Evolutionary conservation across 2,113 vertebrate species (phyloP), one percentile per base, ranked within the genome.

Genomic region (Gymnorhina tibicen): DNA sequence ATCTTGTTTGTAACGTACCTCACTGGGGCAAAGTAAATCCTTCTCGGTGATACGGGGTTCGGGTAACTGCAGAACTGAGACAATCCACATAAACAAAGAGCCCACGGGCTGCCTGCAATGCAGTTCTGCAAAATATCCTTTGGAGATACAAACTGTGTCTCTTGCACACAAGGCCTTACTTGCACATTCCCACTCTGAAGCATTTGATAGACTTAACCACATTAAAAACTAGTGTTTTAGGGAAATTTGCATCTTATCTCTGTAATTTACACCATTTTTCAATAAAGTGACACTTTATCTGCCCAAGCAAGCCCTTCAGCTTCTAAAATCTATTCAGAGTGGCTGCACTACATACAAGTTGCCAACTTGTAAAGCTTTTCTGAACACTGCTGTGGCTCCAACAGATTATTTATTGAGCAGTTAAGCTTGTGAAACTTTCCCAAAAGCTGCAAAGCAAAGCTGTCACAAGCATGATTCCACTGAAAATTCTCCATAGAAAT

Each of bases 381-480:
- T 87, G 87, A 80, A 13, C 12, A 7, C 56, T 66, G 6, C 62
- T 82, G 77, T 69, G 70, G 39, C 55, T 95, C 74, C 49, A 33
- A 52, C 33, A 64, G 84, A 67, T 95, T 87, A 67, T 94, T 95
- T 96, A 94, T 85, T 87, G 84, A 94, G 74, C 69, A 85, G 33
- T 3, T 1, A 1, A 94, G 87, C 28, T 84, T 83, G 62, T 87
- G 78, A 92, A 92, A 75, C 35, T 58, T 63, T 87, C 77, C 77
- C 58, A 41, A 75, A 92, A 91, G 63, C 69, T 86, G 39, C 70
- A 85, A 66, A 47, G 60, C 60, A 85, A 94, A 92, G 80, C 53
- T 92, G 62, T 62, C 64, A 59, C 47, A 84, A 42, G 39, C 52
- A 63, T 21, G 49, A 35, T 39, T 89, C 83, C 72, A 13, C 2